Evolutionary conservation across 1,140 invertebrate species (phyloP), one percentile per base, ranked within the genome.

Genomic region (Bathynomus jamesi): DNA sequence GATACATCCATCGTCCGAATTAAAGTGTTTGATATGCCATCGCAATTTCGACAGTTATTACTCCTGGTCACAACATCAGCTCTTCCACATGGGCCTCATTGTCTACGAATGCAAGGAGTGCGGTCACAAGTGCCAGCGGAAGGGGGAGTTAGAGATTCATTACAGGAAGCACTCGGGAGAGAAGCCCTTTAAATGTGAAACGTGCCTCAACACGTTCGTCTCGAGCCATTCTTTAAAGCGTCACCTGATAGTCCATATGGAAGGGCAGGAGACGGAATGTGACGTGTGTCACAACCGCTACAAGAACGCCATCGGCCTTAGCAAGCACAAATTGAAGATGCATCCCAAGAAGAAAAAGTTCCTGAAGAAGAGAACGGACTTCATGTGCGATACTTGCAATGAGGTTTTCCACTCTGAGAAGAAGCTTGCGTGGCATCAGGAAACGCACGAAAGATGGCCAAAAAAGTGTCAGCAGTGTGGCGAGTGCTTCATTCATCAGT

Each of bases 391-490:
- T 28, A 71, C 72, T 11, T 94, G 91, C 80, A 91, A 91, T 24
- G 89, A 91, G 72, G 86, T 93, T 17, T 88, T 93, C 80, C 89
- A 90, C 75, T 91, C 91, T 28, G 88, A 89, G 79, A 90, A 89
- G 65, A 92, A 92, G 81, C 85, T 93, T 60, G 85, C 86, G 0
- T 93, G 91, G 91, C 92, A 94, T 81, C 88, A 89, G 78, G 91
- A 93, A 81, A 91, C 88, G 0, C 92, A 94, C 81, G 90, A 91
- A 69, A 83, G 87, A 4, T 89, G 89, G 80, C 92, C 92, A 0
- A 92, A 93, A 80, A 87, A 90, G 28, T 95, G 92, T 81, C 86
- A 87, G 0, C 89, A 89, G 79, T 94, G 92, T 82, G 89, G 87
- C 77, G 91, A 93, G 81, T 88, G 90, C 77, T 94, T 93, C 79